Evolutionary conservation across 2,797 vertebrate genomes (phyloP).

Genomic region (Acridotheres tristis): DNA sequence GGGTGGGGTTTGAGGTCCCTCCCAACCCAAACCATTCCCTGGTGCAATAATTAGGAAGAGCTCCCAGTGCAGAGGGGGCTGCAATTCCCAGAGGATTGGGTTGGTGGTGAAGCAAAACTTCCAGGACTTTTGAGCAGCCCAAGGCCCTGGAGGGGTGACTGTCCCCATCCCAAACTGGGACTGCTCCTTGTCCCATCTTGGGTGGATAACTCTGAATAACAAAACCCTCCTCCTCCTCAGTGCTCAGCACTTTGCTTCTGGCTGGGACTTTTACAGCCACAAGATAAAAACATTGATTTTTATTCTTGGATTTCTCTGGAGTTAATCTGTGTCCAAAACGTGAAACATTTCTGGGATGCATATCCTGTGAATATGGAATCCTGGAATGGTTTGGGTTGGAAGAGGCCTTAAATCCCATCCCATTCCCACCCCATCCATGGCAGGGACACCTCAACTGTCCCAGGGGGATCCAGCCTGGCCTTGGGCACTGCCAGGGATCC

Average conservation of each 20-base stretch:
- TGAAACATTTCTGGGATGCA: neutral
- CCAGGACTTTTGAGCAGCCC: neutral
- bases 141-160: neutral
- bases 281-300: neutral
- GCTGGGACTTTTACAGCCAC: neutral
- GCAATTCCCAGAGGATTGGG: neutral
- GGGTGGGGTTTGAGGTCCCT: rapidly evolving
- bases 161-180: neutral
- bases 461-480: no score
- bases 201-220: neutral
- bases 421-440: no score
- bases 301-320: neutral
- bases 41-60: neutral
- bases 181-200: neutral
- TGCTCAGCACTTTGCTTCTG: neutral
- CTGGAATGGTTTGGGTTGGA: neutral
- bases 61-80: neutral
- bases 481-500: no score
- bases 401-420: no score
- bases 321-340: neutral
- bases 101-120: neutral
- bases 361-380: neutral
- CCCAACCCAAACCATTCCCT: neutral
- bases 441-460: no score
- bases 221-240: neutral